Conservation (phyloP, 2,113 vertebrate genomes). For the Seriola dumerili region DNA sequence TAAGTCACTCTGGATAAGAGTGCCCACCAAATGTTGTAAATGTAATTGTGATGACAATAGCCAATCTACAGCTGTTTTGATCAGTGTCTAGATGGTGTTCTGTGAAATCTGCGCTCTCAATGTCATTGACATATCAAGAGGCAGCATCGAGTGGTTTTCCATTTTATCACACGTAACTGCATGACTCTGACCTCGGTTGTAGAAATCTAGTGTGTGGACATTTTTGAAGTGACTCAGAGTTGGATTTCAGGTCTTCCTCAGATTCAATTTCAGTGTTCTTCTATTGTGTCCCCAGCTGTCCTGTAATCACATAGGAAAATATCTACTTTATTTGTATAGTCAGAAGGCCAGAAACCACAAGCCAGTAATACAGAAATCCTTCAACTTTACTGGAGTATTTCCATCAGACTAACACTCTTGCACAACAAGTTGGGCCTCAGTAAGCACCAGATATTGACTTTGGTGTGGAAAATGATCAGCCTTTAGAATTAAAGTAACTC, state of each 20-base stretch:
- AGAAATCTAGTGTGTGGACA: slow-evolving; percentile 1
- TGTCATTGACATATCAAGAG: slow-evolving; percentile 28
- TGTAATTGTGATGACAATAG: slow-evolving; percentile 35
- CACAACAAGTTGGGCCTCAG: not conserved
- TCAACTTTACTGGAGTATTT: slow-evolving; percentile 10
- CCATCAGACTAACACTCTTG: not conserved
- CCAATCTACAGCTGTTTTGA: slow-evolving; percentile 28
- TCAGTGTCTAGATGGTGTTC: slow-evolving; percentile 9
- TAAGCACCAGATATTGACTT: slow-evolving; percentile 19
- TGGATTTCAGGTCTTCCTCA: not conserved
- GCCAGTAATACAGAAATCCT: not conserved
- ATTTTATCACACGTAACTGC: slow-evolving; percentile 8
- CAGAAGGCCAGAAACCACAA: not conserved
- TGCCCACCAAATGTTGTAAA: slow-evolving; percentile 34
- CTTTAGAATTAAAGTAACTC: not conserved
- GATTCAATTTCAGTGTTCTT: slow-evolving; percentile 36
- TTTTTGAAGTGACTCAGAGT: slow-evolving; percentile 12
- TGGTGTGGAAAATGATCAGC: not conserved
- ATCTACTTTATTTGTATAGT: not conserved
- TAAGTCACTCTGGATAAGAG: slow-evolving; percentile 9
- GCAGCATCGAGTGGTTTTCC: slow-evolving; percentile 20
- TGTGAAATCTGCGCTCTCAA: slow-evolving; percentile 6
- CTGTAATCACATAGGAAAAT: slow-evolving; percentile 16
- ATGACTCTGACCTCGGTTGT: not conserved
- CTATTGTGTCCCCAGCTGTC: slow-evolving; percentile 2